These are phyloP conservation scores for Strigops habroptila DNA, from an alignment of 2,113 vertebrate genomes.

Conservation along the genomic window DNA sequence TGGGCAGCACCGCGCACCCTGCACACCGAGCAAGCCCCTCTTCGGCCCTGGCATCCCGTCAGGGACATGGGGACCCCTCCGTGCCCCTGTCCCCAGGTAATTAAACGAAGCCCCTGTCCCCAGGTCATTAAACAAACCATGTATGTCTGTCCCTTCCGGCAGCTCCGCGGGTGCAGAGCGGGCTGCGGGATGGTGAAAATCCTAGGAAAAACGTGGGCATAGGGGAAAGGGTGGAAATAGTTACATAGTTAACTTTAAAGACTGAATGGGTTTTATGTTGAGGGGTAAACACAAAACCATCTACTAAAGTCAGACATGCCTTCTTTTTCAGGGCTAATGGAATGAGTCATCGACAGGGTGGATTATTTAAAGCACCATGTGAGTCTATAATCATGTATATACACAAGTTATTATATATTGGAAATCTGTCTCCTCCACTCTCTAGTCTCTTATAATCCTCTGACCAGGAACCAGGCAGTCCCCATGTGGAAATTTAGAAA, in stretches of 20 bases:
- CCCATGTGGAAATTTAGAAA: constrained; percentile 82
- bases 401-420: constrained; percentile 92
- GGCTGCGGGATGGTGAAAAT: background rate
- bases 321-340: constrained; percentile 77
- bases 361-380: constrained; percentile 84
- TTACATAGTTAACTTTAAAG: constrained; percentile 46
- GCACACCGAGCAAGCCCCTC: too few relatives aligned
- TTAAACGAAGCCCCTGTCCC: background rate
- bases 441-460: constrained; percentile 84
- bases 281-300: constrained; percentile 75
- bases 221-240: background rate
- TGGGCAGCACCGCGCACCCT: background rate
- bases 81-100: too few relatives aligned
- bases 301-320: constrained; percentile 70
- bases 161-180: background rate
- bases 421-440: constrained; percentile 88
- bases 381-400: constrained; percentile 89
- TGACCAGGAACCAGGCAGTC: constrained; percentile 77
- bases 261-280: constrained; percentile 74
- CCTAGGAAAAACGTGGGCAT: background rate
- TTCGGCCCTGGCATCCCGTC: background rate
- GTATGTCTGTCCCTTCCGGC: background rate
- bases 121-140: background rate
- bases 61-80: background rate
- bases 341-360: constrained; percentile 82